Evolutionary conservation across 2,888 invertebrate species (phyloP).

Genomic region (Capitulum mitella): DNA sequence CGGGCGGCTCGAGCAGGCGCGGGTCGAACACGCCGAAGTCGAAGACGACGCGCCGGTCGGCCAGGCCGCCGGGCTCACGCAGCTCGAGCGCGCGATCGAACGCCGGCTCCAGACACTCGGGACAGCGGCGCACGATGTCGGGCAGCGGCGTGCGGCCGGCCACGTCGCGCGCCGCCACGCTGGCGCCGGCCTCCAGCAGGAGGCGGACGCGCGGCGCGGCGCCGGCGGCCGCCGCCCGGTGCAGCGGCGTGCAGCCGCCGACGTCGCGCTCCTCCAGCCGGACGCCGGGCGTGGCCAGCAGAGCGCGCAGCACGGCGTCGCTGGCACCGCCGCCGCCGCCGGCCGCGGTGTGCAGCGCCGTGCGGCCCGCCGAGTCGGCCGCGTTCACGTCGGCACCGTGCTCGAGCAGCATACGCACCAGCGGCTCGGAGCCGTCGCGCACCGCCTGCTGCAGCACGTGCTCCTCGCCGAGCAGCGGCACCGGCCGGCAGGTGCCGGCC

Average conservation of each 20-base stretch:
- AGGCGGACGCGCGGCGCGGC: constrained; percentile 27
- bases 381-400: constrained; percentile 15
- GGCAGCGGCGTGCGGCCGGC: constrained; percentile 32
- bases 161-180: constrained; percentile 28
- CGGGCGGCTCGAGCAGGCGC: background rate
- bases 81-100: background rate
- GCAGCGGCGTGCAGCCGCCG: background rate
- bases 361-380: background rate
- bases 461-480: constrained; percentile 14
- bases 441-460: constrained; percentile 9
- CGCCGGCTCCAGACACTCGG: background rate
- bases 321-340: background rate
- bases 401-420: constrained; percentile 2
- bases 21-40: constrained; percentile 16
- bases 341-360: background rate
- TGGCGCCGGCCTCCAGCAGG: constrained; percentile 29
- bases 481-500: background rate
- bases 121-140: background rate
- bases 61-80: background rate
- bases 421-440: constrained; percentile 19
- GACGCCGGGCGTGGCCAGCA: background rate
- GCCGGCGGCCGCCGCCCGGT: constrained; percentile 2
- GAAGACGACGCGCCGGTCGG: background rate
- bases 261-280: background rate
- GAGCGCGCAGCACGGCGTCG: constrained; percentile 5